Evolutionary conservation across 30 jellyfish, hydroid and myxozoan species (phyloP), one percentile per base, ranked within the genome.

Genomic region (Aurelia sp.): DNA sequence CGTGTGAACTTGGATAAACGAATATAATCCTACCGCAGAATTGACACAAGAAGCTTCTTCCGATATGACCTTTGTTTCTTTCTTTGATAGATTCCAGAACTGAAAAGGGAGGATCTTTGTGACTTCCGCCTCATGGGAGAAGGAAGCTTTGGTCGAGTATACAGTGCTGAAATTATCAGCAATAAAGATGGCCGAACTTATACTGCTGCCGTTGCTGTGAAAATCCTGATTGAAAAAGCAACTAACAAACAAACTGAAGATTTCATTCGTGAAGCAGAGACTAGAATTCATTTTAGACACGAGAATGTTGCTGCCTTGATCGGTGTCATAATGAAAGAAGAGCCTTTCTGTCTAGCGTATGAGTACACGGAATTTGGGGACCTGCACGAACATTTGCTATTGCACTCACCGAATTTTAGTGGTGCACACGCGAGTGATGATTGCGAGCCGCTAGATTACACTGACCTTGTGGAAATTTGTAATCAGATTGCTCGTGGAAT

Each of bases 321-420:
- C 58, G 99, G 99, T 27, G 97, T 87, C 12, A 94, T 94, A n/a
- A 86, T 93, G 86, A 94, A 94, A 69, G 99, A 94, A 69, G 99
- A 87, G 18, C 99, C 99, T 21, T 82, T 88, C 20, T 94, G 98
- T 47, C 69, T 94, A 66, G 73, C 92, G 19, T 94, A 94, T 59
- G 99, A 94, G 71, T 94, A 94, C 81, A 86, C 99, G 13, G 99
- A 94, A 79, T 94, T 94, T 70, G 97, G 99, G 21, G 99, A 94
- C 48, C 89, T 94, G 31, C 99, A 94, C 85, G 99, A 94, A 69
- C 94, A 94, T 47, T 81, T 94, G 50, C 61, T 94, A 35, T 90
- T 96, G 20, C 99, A 94, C 63, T 94, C 99, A 10, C 99, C 97
- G 22, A 94, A 94, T 66, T 94, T 94, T 61, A 94, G 99, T 53